Conservation (phyloP, 2,888 invertebrate species). For the Ennomos quercinarius region DNA sequence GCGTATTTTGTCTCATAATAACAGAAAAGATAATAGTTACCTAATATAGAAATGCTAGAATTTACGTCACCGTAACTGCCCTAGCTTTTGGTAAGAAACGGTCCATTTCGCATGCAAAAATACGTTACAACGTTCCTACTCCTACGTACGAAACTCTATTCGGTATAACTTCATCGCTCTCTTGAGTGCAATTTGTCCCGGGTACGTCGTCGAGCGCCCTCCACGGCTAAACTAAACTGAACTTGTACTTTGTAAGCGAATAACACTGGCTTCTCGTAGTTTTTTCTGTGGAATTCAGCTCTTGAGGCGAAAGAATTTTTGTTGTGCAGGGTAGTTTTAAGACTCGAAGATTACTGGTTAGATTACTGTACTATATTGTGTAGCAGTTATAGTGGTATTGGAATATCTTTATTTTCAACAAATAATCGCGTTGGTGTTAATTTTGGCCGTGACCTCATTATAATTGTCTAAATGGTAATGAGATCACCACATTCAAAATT, state of each 20-base stretch:
- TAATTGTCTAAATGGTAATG: too few relatives aligned
- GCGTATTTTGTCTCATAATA: too few relatives aligned
- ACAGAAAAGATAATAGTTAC: too few relatives aligned
- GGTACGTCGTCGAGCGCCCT: conserved; percentile 64
- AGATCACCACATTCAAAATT: too few relatives aligned
- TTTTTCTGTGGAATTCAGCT: conserved; percentile 43
- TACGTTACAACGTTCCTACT: not conserved
- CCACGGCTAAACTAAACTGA: conserved; percentile 66
- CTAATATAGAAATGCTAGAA: too few relatives aligned
- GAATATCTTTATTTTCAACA: too few relatives aligned
- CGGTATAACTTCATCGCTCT: conserved; percentile 51
- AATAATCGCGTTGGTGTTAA: too few relatives aligned
- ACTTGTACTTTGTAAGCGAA: conserved; percentile 65
- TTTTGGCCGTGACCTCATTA: too few relatives aligned
- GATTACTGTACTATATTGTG: not conserved
- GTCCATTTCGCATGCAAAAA: too few relatives aligned
- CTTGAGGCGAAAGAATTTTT: conserved; percentile 2
- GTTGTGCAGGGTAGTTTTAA: not conserved
- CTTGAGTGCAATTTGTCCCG: conserved; percentile 76
- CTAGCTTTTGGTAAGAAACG: too few relatives aligned
- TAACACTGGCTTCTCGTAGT: conserved; percentile 49
- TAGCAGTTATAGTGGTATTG: too few relatives aligned
- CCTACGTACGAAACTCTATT: conserved; percentile 10
- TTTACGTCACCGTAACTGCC: too few relatives aligned
- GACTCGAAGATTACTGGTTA: not conserved